A percentile compares a stretch with the other conserved stretches of the same genome.
Evolutionary conservation across 2,888 invertebrate genomes (phyloP).

Genomic region (Sminthurinus aureus): DNA sequence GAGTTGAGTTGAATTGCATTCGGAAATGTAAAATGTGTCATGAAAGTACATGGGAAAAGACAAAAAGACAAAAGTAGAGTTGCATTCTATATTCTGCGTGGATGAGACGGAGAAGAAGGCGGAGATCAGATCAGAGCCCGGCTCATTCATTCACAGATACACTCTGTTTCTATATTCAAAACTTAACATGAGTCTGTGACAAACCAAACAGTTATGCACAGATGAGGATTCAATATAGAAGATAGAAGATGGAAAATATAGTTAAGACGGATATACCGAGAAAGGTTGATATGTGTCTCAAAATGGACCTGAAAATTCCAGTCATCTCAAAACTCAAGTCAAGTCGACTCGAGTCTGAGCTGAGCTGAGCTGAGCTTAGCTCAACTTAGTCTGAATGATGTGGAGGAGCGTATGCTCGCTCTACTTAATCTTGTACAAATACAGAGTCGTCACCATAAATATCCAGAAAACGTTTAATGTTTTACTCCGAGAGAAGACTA

Average conservation of each 20-base stretch:
- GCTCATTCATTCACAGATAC: conserved; percentile 27
- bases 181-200: not conserved
- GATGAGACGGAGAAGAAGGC: conserved; percentile 4
- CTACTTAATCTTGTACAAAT: not conserved
- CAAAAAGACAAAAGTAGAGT: too few relatives aligned
- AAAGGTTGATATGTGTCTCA: not conserved
- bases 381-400: not conserved
- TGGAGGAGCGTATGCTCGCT: not conserved
- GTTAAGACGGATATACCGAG: not conserved
- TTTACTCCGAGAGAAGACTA: not conserved
- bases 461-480: conserved; percentile 4
- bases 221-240: too few relatives aligned
- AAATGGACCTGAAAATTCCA: not conserved
- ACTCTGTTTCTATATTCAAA: not conserved
- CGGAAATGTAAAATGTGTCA: too few relatives aligned
- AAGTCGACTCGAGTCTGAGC: not conserved
- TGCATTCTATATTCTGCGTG: too few relatives aligned
- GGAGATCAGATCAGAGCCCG: too few relatives aligned
- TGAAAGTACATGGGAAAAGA: too few relatives aligned
- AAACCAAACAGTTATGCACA: not conserved
- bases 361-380: too few relatives aligned
- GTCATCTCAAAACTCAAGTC: not conserved
- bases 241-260: too few relatives aligned
- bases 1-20: too few relatives aligned
- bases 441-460: not conserved